A percentile compares a stretch with the other conserved stretches of the same genome.
Conservation (phyloP, 1,140 invertebrate species). For the Luehdorfia chinensis region DNA sequence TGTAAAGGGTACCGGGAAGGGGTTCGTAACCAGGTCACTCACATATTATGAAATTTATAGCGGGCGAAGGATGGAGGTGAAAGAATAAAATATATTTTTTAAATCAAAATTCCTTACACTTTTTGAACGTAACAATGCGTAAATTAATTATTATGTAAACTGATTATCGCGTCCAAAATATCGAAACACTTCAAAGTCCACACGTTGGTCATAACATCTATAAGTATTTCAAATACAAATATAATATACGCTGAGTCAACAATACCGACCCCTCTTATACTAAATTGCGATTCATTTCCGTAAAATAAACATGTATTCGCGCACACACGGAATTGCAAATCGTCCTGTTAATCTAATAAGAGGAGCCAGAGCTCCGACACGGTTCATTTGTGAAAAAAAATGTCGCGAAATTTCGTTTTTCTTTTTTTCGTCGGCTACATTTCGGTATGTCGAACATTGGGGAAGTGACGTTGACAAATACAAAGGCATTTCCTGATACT, state of each 20-base stretch:
- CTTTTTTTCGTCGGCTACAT: constrained; percentile 34
- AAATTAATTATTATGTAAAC: no score
- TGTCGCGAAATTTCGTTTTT: constrained; percentile 50
- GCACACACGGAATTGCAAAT: constrained; percentile 72
- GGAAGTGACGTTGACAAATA: constrained; percentile 71
- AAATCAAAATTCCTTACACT: no score
- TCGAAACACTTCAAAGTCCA: no score
- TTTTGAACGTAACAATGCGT: no score
- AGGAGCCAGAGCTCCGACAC: constrained; percentile 46
- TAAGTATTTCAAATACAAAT: constrained; percentile 26
- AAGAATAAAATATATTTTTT: no score
- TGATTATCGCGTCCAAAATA: no score
- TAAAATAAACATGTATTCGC: constrained; percentile 69
- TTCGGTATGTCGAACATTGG: constrained; percentile 28
- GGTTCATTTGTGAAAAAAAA: constrained; percentile 72
- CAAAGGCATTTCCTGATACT: constrained; percentile 60
- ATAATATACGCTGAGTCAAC: constrained; percentile 57
- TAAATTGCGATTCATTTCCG: constrained; percentile 73
- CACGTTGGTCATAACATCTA: neutral
- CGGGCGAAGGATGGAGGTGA: no score
- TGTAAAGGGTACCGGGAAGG: no score
- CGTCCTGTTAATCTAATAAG: constrained; percentile 74
- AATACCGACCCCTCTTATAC: constrained; percentile 41
- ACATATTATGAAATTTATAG: no score
- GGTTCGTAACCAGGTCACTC: no score